These are phyloP conservation scores for Argyrosomus japonicus DNA, from an alignment of 2,113 vertebrate genomes.

Conservation along the genomic window DNA sequence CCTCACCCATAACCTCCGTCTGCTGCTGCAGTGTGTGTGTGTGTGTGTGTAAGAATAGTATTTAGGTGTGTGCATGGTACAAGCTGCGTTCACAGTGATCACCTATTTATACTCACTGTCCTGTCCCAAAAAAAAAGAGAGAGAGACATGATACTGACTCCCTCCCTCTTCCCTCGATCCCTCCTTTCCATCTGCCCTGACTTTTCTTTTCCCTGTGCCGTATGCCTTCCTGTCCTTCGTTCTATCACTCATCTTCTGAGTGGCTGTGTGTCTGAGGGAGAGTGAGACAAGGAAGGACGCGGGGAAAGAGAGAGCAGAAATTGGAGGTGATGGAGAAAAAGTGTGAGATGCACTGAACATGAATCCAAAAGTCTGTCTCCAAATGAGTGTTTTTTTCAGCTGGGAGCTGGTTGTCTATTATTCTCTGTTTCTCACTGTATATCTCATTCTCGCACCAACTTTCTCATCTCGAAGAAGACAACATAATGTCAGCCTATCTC, in stretches of 20 bases:
- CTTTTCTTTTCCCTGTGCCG: constrained; percentile 6
- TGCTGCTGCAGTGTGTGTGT: constrained; percentile 27
- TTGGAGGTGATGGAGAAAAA: background rate
- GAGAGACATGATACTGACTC: constrained; percentile 6
- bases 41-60: constrained; percentile 40
- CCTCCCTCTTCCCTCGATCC: constrained; percentile 19
- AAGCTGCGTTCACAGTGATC: constrained; percentile 50
- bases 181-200: constrained; percentile 50
- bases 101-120: constrained; percentile 64
- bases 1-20: constrained; percentile 64
- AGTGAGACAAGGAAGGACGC: background rate
- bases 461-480: background rate
- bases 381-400: background rate
- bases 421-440: background rate
- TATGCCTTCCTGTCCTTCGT: background rate
- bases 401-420: constrained; percentile 12
- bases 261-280: background rate
- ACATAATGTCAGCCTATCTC: background rate
- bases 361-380: too few species aligned
- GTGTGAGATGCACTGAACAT: constrained; percentile 13
- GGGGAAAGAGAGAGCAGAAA: constrained; percentile 1
- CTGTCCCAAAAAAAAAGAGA: constrained; percentile 39
- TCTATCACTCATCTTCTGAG: constrained; percentile 2
- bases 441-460: background rate
- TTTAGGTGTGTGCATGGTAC: constrained; percentile 37